These are phyloP conservation scores for Phrynocephalus vlangalii DNA, from an alignment of 2,797 vertebrate species.

Conservation along the genomic window DNA sequence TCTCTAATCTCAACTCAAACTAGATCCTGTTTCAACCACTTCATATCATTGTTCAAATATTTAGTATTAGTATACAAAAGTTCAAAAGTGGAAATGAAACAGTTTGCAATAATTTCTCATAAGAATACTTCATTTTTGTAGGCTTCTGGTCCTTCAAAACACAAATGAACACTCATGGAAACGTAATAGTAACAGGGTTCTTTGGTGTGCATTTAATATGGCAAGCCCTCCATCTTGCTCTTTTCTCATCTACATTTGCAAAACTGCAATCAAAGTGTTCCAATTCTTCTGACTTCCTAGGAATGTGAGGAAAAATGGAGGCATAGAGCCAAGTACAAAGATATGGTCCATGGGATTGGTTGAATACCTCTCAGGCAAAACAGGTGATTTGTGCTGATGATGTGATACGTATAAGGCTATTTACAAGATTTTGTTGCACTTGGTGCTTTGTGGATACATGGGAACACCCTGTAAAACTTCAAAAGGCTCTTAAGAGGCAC, in stretches of 20 bases:
- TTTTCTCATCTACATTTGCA: neutral
- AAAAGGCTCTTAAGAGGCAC: neutral
- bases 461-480: neutral
- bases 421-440: neutral
- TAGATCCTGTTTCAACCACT: neutral
- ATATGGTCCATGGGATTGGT: neutral
- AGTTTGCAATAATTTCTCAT: neutral
- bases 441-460: neutral
- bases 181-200: neutral
- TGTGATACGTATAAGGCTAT: neutral
- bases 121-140: neutral
- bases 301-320: conserved; percentile 2
- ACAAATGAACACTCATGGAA: neutral
- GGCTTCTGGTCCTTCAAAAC: neutral
- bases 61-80: neutral
- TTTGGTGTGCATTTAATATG: neutral
- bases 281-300: neutral
- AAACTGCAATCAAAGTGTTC: neutral
- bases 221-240: neutral
- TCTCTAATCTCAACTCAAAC: neutral
- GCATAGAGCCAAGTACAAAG: conserved; percentile 2
- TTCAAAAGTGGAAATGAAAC: neutral
- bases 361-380: neutral
- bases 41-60: neutral
- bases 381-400: conserved; percentile 2